Base-by-base conservation (phyloP, 2,888 invertebrate genomes). In the Halictus ligatus region DNA sequence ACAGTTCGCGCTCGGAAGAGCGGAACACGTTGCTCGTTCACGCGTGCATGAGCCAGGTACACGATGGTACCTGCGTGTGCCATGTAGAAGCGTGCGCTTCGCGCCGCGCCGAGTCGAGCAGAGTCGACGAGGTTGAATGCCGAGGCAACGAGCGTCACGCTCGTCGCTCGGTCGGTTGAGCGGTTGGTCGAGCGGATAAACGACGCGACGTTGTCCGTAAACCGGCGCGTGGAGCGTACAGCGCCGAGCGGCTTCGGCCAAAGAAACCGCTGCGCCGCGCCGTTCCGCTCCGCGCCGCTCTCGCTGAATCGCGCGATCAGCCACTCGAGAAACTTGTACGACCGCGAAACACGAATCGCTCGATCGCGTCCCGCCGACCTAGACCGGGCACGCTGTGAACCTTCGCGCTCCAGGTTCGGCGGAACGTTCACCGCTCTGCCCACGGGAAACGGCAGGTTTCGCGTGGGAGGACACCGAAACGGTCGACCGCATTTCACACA, bases 111-210 rank as follows among this genome's bases (percentile, higher is more conserved):
- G 64, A 64, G 64, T 18, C 15, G 29, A 29, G 64, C 29, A 7
- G 64, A 64, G 64, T 64, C 76, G 76, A 35, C 46, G 64, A 76
- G 46, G 76, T 48, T 46, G 64, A 50, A 35, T 71, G 67, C 67
- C 64, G 76, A 77, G 50, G 25, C 78, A 67, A 50, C 78, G 67
- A 35, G 21, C 50, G 77, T 67, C 67, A 69, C 77, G 78, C 78
- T 78, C 78, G 78, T 78, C 69, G 25, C n/a, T 71, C 78, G 40
- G 69, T 50, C 69, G 69, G 69, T 40, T 69, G 69, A 21, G 40
- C 72, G 73, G 43, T 71, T 71, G 71, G 71, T 71, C 71, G 71
- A 71, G 71, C 71, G 71, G 71, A 71, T 71, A 71, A 71, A 71
- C 71, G 71, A 71, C 71, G 71, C 71, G 71, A 43, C n/a, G 71